A percentile compares a stretch with the other conserved stretches of the same genome.
phyloP scores from a whole-genome alignment of 2,113 vertebrate species.

The Natator depressus region DNA sequence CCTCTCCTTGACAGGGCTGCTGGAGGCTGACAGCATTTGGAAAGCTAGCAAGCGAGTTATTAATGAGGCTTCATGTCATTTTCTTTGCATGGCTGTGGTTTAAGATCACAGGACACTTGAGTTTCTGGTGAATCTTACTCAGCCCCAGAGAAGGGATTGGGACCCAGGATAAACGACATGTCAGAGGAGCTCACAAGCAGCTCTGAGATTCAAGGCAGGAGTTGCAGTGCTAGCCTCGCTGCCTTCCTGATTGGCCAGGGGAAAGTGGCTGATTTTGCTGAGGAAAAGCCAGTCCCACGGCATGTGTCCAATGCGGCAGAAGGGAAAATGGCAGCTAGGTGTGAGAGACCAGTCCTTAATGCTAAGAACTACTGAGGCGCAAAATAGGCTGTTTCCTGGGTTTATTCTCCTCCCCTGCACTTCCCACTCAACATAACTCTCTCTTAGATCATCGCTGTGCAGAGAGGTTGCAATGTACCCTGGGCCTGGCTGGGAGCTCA shows the following conservation, averaged over 20 bases:
- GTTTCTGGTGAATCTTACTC: accelerated
- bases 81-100: background rate
- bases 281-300: background rate
- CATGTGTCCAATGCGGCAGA: too few species aligned
- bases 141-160: slow-evolving; percentile 12
- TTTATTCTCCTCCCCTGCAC: background rate
- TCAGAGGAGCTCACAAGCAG: background rate
- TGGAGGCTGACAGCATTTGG: accelerated
- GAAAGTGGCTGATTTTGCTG: background rate
- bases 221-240: background rate
- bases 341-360: background rate
- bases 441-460: background rate
- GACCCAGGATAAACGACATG: background rate
- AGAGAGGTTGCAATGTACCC: background rate
- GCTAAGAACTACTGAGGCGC: too few species aligned
- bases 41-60: background rate
- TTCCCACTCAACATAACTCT: background rate
- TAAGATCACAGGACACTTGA: accelerated
- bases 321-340: background rate
- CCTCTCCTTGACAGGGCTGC: background rate
- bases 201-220: background rate
- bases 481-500: background rate
- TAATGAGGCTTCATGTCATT: accelerated
- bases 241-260: background rate
- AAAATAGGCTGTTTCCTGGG: background rate